A percentile compares a stretch with the other conserved stretches of the same genome.
Conservation (phyloP, 2,113 vertebrate genomes). For the Seriola aureovittata region DNA sequence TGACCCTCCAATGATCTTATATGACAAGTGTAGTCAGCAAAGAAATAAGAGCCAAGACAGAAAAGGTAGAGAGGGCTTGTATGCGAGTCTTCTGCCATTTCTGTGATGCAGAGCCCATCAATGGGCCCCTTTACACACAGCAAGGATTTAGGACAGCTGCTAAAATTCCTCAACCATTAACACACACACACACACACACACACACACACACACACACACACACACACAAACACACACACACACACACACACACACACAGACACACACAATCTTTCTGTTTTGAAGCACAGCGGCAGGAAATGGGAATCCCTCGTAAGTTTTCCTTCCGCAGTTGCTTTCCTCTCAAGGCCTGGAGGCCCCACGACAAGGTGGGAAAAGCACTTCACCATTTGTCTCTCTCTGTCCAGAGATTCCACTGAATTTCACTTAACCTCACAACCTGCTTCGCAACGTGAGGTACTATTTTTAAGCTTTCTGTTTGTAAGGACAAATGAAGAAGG, state of each 20-base stretch:
- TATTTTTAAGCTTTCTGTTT: conserved; percentile 10
- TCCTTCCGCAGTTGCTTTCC: conserved; percentile 78
- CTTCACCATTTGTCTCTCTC: conserved; percentile 77
- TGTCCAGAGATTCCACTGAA: conserved; percentile 31
- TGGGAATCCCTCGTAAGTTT: conserved; percentile 82
- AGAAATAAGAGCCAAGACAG: conserved; percentile 8
- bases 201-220: conserved; percentile 56
- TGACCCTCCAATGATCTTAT: not conserved
- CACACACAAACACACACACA: conserved; percentile 54
- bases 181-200: conserved; percentile 55
- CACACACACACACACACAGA: conserved; percentile 52
- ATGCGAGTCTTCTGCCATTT: conserved; percentile 46
- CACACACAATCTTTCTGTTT: conserved; percentile 62
- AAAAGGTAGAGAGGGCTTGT: not conserved
- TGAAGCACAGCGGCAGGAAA: conserved; percentile 78
- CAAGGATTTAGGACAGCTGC: conserved; percentile 82
- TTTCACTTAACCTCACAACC: conserved; percentile 30
- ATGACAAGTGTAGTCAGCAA: conserved; percentile 6
- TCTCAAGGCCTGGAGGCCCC: conserved; percentile 77
- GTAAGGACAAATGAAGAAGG: conserved; percentile 14
- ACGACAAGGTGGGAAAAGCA: conserved; percentile 73
- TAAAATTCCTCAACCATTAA: conserved; percentile 81
- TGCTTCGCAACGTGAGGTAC: not conserved
- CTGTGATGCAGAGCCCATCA: conserved; percentile 64
- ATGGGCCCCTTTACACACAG: conserved; percentile 71